phyloP scores from a whole-genome alignment of 2,113 vertebrate species.

The Guaruba guarouba region DNA sequence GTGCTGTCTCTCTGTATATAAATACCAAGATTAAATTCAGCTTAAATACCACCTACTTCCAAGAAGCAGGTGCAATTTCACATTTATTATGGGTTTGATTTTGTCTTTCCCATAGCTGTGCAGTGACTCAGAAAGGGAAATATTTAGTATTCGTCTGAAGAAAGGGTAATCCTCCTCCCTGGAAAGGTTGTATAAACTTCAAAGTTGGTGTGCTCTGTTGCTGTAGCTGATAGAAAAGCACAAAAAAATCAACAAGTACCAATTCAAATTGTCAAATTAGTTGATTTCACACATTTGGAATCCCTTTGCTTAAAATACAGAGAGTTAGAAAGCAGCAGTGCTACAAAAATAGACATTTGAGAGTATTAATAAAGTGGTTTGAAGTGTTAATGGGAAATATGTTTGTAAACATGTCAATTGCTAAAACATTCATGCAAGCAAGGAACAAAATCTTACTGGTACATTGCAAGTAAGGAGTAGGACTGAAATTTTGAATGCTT shows the following conservation, averaged over 20 bases:
- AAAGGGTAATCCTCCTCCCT: background rate
- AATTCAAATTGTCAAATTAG: background rate
- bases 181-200: background rate
- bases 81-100: background rate
- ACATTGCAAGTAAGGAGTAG: background rate
- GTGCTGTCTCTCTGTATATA: background rate
- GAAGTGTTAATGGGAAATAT: background rate
- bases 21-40: constrained; percentile 35
- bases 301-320: background rate
- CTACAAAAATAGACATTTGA: background rate
- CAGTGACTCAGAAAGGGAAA: background rate
- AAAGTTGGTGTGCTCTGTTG: background rate
- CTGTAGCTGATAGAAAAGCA: background rate
- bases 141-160: background rate
- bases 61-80: background rate
- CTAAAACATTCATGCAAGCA: background rate
- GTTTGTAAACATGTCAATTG: background rate
- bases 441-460: background rate
- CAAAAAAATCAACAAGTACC: background rate
- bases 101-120: background rate
- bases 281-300: background rate
- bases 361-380: background rate
- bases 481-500: background rate
- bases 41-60: background rate
- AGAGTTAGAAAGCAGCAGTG: background rate